Evolutionary conservation across 2,888 invertebrate genomes (phyloP).

Genomic region (Nemoura dubitans): DNA sequence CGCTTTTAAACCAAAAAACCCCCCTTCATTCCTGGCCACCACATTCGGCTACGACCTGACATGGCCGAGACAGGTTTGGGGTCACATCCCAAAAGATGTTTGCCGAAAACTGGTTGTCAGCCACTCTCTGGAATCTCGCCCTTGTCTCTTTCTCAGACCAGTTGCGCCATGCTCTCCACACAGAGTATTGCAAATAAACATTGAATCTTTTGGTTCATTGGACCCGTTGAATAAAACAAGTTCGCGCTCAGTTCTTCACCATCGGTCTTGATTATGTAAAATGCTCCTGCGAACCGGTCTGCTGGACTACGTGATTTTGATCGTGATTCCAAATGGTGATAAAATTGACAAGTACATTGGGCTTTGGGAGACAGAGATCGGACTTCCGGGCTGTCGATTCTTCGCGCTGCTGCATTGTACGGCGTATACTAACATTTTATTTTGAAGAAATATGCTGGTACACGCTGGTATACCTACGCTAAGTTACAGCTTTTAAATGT

Average conservation of each 20-base stretch:
- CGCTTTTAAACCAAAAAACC: not conserved
- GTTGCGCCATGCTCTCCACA: not conserved
- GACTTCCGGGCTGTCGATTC: no score
- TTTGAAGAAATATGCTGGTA: no score
- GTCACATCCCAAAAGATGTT: not conserved
- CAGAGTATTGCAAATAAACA: not conserved
- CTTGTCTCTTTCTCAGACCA: not conserved
- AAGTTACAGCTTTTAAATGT: no score
- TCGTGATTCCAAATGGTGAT: no score
- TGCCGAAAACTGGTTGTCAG: not conserved
- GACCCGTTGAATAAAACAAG: not conserved
- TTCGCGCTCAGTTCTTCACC: not conserved
- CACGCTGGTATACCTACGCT: no score
- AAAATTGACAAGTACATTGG: no score
- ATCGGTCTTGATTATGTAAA: not conserved
- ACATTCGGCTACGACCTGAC: not conserved
- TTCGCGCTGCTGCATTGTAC: no score
- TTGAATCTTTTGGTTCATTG: not conserved
- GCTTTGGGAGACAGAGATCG: no score
- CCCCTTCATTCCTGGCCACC: not conserved
- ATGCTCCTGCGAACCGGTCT: not conserved
- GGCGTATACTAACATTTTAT: no score
- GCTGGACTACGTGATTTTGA: no score
- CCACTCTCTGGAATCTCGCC: not conserved
- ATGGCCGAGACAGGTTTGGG: not conserved